Evolutionary conservation across 2,797 vertebrate genomes (phyloP).

Genomic region (Sphenopsis melanotis): DNA sequence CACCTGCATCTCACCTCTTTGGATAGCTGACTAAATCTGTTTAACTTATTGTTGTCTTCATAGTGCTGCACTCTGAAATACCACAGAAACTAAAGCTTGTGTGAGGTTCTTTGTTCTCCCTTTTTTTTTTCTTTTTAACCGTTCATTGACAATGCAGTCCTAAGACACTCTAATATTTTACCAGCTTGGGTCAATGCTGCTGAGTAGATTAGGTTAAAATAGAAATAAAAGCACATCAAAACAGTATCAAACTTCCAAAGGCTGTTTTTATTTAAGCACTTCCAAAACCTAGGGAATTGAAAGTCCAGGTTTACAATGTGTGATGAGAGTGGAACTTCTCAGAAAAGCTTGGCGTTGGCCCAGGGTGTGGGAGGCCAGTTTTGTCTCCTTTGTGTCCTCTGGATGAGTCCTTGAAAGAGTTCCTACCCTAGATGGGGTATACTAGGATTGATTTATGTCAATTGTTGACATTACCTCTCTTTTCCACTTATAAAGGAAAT

Average conservation of each 20-base stretch:
- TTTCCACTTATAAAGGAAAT: neutral
- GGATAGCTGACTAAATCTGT: neutral
- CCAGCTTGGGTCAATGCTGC: neutral
- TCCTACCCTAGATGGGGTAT: neutral
- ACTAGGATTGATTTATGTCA: neutral
- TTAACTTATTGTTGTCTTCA: neutral
- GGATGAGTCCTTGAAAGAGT: neutral
- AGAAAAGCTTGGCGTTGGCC: neutral
- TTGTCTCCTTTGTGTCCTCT: neutral
- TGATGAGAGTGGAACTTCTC: neutral
- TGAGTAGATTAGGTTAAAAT: neutral
- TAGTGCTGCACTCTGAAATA: neutral
- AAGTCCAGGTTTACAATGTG: neutral
- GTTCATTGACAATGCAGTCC: neutral
- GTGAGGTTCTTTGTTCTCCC: neutral
- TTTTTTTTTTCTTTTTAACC: neutral
- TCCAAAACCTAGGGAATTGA: neutral
- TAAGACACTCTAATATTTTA: neutral
- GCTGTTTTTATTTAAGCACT: neutral
- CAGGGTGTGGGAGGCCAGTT: neutral
- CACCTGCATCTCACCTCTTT: neutral
- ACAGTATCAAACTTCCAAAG: neutral
- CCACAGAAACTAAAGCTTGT: rapidly evolving
- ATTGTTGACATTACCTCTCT: neutral
- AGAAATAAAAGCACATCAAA: neutral